Percentiles rank a stretch among this genome's conserved stretches.
phyloP scores from a whole-genome alignment of 2,113 vertebrate genomes.

The Eubucco bourcierii region DNA sequence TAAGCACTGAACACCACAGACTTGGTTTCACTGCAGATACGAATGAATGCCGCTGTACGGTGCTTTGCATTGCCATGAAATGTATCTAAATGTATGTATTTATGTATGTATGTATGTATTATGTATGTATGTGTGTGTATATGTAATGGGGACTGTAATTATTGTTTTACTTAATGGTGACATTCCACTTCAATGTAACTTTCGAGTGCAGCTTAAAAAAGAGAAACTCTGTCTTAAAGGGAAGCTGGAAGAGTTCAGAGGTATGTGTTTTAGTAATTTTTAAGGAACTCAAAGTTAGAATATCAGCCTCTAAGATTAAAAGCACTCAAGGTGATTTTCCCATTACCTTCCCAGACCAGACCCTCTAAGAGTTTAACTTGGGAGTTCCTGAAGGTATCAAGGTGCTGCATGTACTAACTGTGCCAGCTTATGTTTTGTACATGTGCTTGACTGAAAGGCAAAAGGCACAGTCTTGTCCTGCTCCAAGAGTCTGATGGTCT shows the following conservation, averaged over 20 bases:
- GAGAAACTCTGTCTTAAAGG: background rate
- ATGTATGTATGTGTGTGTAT: background rate
- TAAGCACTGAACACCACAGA: conserved; percentile 29
- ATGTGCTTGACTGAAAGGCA: background rate
- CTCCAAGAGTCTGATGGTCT: background rate
- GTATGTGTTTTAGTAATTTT: background rate
- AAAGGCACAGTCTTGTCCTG: background rate
- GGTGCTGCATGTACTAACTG: background rate
- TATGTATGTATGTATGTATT: background rate
- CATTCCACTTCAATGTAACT: conserved; percentile 47
- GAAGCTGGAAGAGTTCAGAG: conserved; percentile 12
- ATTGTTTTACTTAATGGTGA: conserved; percentile 22
- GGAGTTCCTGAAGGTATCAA: background rate
- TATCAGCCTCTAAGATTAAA: background rate
- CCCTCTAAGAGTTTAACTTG: background rate
- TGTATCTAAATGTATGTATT: background rate
- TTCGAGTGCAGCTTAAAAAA: conserved; percentile 38
- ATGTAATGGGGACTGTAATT: conserved; percentile 12
- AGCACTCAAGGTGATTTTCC: background rate
- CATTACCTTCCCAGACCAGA: background rate
- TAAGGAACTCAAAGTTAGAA: background rate
- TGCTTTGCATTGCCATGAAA: background rate
- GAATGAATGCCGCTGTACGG: background rate
- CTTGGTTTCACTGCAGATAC: conserved; percentile 9
- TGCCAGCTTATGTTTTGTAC: background rate